phyloP scores from a whole-genome alignment of 2,797 vertebrate genomes.

The Dromococcyx pavoninus region DNA sequence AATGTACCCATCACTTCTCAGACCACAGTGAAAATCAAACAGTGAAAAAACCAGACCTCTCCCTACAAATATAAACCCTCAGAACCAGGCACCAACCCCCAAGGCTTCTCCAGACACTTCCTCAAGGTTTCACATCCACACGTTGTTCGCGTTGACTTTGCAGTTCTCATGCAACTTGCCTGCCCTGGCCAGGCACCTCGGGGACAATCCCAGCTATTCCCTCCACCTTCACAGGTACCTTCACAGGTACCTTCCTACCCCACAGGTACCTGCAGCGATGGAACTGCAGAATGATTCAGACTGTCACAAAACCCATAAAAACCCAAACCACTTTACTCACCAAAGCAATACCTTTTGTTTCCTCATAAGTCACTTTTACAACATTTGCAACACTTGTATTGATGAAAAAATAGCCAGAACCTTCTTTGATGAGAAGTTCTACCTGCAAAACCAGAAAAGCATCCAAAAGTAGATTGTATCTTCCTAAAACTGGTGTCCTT shows the following conservation, averaged over 20 bases:
- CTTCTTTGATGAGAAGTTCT: constrained; percentile 84
- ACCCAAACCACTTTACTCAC: constrained; percentile 73
- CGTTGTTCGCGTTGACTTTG: background rate
- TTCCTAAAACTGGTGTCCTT: background rate
- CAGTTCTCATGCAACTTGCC: background rate
- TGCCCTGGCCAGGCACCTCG: background rate
- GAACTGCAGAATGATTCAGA: background rate
- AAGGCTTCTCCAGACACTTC: background rate
- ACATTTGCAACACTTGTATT: constrained; percentile 84
- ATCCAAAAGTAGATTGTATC: background rate
- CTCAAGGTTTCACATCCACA: background rate
- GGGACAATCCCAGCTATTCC: background rate
- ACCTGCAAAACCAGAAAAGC: constrained; percentile 74
- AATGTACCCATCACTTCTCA: accelerated
- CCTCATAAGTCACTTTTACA: constrained; percentile 81
- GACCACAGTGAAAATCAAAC: background rate
- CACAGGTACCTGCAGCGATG: background rate
- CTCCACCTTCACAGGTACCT: background rate
- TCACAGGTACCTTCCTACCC: background rate
- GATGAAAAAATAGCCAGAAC: constrained; percentile 93
- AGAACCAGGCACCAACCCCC: background rate
- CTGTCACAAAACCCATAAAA: background rate
- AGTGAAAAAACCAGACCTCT: background rate
- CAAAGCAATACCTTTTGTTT: constrained; percentile 78
- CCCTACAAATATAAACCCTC: background rate